Conservation (phyloP, 2,797 vertebrate genomes). For the Nannoperca obscura region DNA sequence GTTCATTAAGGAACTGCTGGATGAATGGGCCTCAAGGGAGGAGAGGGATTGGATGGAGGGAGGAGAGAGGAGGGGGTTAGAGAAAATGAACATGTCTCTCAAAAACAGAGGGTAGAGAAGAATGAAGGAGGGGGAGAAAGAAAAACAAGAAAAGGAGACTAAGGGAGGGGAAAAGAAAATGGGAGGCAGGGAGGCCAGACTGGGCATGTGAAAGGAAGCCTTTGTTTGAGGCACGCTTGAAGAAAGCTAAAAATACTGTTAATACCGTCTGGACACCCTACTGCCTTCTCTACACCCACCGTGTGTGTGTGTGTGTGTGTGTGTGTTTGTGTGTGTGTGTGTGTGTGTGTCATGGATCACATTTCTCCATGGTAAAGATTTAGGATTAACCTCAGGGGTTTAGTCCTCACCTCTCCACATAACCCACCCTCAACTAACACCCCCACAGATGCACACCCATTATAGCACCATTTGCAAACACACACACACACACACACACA, state of each 20-base stretch:
- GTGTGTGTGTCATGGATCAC: conserved; percentile 44
- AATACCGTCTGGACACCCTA: conserved; percentile 60
- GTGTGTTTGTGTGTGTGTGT: conserved; percentile 17
- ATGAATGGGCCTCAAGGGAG: conserved; percentile 70
- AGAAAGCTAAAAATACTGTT: conserved; percentile 69
- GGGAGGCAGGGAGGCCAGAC: conserved; percentile 41
- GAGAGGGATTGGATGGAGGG: conserved; percentile 17
- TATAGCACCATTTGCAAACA: conserved; percentile 20
- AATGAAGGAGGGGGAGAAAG: conserved; percentile 51
- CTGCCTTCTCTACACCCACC: conserved; percentile 50
- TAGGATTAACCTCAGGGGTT: conserved; percentile 71
- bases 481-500: conserved; percentile 21
- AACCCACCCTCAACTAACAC: conserved; percentile 25
- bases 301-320: conserved; percentile 16
- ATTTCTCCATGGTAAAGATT: conserved; percentile 68
- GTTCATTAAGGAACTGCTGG: conserved; percentile 55
- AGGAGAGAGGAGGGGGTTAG: conserved; percentile 3
- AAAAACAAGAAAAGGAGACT: conserved; percentile 60
- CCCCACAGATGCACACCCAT: conserved; percentile 31
- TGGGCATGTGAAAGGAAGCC: conserved; percentile 67
- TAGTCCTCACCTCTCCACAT: conserved; percentile 49
- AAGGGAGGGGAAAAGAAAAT: conserved; percentile 33
- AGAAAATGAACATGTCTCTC: conserved; percentile 54
- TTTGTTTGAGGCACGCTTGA: conserved; percentile 64
- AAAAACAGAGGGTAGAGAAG: conserved; percentile 10